Evolutionary conservation across 2,888 invertebrate genomes (phyloP), one percentile per base, ranked within the genome.

Genomic region (Iselma pallidipennis): DNA sequence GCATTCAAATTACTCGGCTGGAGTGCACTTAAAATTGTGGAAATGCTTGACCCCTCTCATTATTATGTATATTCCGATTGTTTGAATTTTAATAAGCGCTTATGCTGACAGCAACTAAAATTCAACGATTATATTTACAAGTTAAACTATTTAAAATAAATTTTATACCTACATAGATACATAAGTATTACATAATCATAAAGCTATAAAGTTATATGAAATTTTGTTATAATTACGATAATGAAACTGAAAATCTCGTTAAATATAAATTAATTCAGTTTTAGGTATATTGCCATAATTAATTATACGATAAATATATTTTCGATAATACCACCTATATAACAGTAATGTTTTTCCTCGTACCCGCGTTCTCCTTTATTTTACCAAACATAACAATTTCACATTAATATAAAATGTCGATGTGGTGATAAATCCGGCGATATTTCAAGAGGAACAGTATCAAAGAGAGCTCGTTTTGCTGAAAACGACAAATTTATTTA

Each of bases 21-120:
- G 21, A 42, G 42, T 42, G 42, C 12, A 42, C 42, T 42, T 42
- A 19, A 42, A 42, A 42, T 42, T 12, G 42, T 42, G 19, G 16
- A 42, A 42, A 42, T 7, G 21, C 21, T 21, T 42, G 42, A 42
- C 42, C 59, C 54, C 59, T 59, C 54, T 59, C 54, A 59, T 59
- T 59, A 59, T 59, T 59, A 59, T 59, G 59, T 54, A 59, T 59
- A 59, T 59, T 49, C 49, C 49, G 59, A 59, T 49, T 59, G 59
- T 59, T 48, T 37, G 59, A 59, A 59, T 59, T 53, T 59, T 59
- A 59, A 59, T 53, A 53, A 48, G 58, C 33, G 33, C 49, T 31
- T 19, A 42, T 42, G 6, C 2, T 21, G 16, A 21, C 42, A 42
- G 21, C 19, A 3, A 9, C 21, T 9, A 10, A 42, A 7, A 42